Evolutionary conservation across 2,797 vertebrate genomes (phyloP).

Genomic region (Hipposideros larvatus): DNA sequence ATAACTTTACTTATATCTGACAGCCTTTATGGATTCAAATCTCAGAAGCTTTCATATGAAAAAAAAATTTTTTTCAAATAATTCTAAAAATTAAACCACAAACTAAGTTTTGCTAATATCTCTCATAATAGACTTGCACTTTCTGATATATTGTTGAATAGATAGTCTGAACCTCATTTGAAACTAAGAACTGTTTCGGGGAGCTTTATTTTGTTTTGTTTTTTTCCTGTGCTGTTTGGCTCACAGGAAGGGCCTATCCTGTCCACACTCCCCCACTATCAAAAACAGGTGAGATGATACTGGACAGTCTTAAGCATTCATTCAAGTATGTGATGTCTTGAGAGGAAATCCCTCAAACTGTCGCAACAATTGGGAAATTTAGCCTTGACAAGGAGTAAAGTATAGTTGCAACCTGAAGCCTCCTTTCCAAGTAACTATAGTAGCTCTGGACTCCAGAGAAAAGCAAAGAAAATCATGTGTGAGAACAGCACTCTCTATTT

Average conservation of each 20-base stretch:
- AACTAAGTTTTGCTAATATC: neutral
- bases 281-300: neutral
- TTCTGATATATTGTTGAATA: neutral
- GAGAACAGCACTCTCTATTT: neutral
- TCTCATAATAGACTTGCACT: neutral
- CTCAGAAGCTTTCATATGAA: neutral
- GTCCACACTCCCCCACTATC: neutral
- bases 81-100: neutral
- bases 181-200: neutral
- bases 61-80: neutral
- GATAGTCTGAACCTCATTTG: neutral
- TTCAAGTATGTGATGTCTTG: neutral
- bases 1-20: neutral
- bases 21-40: neutral
- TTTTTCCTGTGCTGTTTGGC: neutral
- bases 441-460: neutral
- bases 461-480: neutral
- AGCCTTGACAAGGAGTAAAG: neutral
- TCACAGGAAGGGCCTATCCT: neutral
- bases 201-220: no score
- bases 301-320: neutral
- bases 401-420: neutral
- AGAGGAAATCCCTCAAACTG: neutral
- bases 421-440: neutral
- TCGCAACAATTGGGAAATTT: neutral